Evolutionary conservation across 2,888 invertebrate genomes (phyloP).

Genomic region (Villa cingulata): DNA sequence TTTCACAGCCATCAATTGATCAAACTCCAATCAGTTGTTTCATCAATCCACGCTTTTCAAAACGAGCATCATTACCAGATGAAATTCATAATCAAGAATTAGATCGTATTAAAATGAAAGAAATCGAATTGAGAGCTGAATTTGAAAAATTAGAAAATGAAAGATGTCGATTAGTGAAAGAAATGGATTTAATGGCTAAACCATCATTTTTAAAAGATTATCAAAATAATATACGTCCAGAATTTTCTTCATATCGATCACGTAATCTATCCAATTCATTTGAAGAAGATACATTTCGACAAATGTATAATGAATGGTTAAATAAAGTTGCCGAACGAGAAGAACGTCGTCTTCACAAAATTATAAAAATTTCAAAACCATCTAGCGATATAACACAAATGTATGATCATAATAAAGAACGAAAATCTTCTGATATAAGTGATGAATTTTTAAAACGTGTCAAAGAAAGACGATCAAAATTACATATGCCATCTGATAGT

Average conservation of each 20-base stretch:
- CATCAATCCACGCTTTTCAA: conserved; percentile 21
- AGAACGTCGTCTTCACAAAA: conserved; percentile 63
- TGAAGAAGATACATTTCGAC: conserved; percentile 58
- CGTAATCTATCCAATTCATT: conserved; percentile 40
- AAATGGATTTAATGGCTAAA: conserved; percentile 23
- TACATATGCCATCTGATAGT: conserved; percentile 51
- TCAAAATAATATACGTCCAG: conserved; percentile 3
- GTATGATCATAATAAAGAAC: conserved; percentile 17
- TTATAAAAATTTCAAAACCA: conserved; percentile 63
- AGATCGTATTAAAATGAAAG: conserved; percentile 51
- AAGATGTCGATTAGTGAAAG: conserved; percentile 34
- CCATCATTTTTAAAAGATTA: not conserved
- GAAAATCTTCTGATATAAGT: conserved; percentile 39
- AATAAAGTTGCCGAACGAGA: conserved; percentile 63
- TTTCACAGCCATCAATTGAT: conserved; percentile 32
- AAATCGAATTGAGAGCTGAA: conserved; percentile 49
- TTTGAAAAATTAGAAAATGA: conserved; percentile 48
- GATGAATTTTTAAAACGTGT: conserved; percentile 67
- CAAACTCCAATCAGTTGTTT: conserved; percentile 30
- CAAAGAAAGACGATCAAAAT: conserved; percentile 53
- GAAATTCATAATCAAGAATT: conserved; percentile 43
- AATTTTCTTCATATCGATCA: conserved; percentile 15
- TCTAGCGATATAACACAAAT: conserved; percentile 19
- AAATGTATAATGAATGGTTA: conserved; percentile 76
- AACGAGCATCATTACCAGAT: conserved; percentile 47